phyloP scores from a whole-genome alignment of 2,888 invertebrate species.

The Lithodes maja region DNA sequence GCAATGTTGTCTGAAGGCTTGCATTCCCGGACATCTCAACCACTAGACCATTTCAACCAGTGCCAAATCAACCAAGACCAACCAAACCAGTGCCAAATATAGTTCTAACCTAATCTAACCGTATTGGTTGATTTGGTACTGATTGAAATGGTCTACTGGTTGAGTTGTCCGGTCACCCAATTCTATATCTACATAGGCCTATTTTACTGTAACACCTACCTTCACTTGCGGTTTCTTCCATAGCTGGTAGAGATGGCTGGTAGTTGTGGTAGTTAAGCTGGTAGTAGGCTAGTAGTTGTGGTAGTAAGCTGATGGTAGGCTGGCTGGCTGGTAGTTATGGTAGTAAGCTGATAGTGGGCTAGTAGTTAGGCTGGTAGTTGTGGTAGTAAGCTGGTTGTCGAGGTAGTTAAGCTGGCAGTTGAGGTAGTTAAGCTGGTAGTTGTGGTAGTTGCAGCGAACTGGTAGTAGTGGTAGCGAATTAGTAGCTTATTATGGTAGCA shows the following conservation, averaged over 20 bases:
- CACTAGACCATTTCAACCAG: too few species aligned
- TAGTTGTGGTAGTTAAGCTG: neutral
- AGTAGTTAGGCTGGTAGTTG: neutral
- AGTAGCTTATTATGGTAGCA: neutral
- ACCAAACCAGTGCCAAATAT: too few species aligned
- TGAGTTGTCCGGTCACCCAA: too few species aligned
- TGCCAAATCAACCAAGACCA: too few species aligned
- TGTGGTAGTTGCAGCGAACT: neutral
- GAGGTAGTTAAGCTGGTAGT: neutral
- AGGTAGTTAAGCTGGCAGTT: neutral
- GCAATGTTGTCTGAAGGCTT: too few species aligned
- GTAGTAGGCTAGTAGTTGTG: neutral
- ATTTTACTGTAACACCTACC: too few species aligned
- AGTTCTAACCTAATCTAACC: too few species aligned
- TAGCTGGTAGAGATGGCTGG: neutral
- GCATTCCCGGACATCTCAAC: too few species aligned
- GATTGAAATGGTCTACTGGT: too few species aligned
- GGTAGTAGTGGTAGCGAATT: neutral
- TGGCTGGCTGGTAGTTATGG: neutral
- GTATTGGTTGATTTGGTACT: too few species aligned
- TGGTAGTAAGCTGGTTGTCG: neutral
- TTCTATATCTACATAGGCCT: too few species aligned
- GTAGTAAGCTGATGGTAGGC: neutral
- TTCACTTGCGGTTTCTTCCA: too few species aligned
- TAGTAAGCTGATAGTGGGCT: neutral